Evolutionary conservation across 2,888 invertebrate genomes (phyloP), one percentile per base, ranked within the genome.

Genomic region (Amaurobius ferox): DNA sequence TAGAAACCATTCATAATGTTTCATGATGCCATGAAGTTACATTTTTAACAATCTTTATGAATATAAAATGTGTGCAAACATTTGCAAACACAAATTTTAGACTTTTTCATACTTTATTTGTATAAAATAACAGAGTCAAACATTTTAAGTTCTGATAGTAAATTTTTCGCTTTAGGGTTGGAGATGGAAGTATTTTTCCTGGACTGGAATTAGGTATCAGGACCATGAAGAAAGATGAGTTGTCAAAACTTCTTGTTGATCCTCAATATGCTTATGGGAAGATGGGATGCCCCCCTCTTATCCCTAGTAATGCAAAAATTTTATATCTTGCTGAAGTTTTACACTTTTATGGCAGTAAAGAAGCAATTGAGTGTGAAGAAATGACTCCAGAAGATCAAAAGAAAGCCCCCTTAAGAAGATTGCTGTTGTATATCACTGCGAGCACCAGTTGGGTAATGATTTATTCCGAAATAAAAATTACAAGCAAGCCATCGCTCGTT

Each of bases 171-270:
- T 91, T 93, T 64, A 90, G 90, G 1, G 88, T 94, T 1, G 91
- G 91, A 64, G 89, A 90, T 39, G 92, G 92, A 0, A 89, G 90
- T 68, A 89, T 93, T 1, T 88, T 95, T 19, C 93, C 93, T 39
- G 97, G 97, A 0, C 91, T 97, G 13, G 94, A 95, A 88, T 91
- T 94, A 5, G 96, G 94, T 0, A 92, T 97, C 7, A 91, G 92
- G 72, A 94, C 95, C 0, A 97, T 98, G 97, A 92, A 93, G 89
- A 93, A 94, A n/a, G 94, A 94, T 62, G 98, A 98, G 92, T 92
- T 94, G 86, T 93, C 97, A 0, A 92, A 95, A 72, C 96, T 97
- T 91, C 91, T 97, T 0, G 93, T 97, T 29, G 93, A 94, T 6
- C 94, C 95, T 70, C 92, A 94, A 86, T 93, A 95, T 86, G 95